Base-by-base conservation (phyloP, 2,888 invertebrate species). In the Callyntrura guangdongensis region DNA sequence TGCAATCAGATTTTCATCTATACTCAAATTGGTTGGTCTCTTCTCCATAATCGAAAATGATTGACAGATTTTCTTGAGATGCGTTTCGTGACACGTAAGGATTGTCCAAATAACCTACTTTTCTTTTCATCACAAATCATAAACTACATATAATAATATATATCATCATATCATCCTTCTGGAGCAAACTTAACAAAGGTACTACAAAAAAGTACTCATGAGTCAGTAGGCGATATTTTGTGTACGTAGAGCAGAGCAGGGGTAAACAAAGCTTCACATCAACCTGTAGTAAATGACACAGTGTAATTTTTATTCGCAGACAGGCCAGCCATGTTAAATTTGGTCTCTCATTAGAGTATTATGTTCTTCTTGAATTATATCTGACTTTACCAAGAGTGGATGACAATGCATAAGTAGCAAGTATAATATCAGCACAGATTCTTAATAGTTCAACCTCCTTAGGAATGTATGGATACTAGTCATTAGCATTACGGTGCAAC, bases 401-500 rank as follows among this genome's bases (percentile, higher is more conserved):
- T 61, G 82, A 82, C n/a, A n/a, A n/a, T 61, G 20, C 9, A 17
- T 3, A 56, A 84, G 67, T 25, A 67, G 36, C 27, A 49, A 61
- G 45, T 72, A 59, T 64, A 17, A 59, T 49, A 9, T 11, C 25
- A 72, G 56, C 61, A 36, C 64, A 59, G 81, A 88, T 69, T 59
- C 82, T 67, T 89, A 89, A 84, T 77, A 89, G 79, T 59, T 89
- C 85, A 89, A 89, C 89, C 89, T 84, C 89, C 79, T 89, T 89
- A 84, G 84, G 89, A 89, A 85, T 89, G 79, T 84, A 84, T 89
- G 84, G 89, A 89, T 61, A 84, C 67, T 85, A 89, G 89, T 79
- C 85, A 85, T 89, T 89, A 89, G 77, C 84, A 79, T 85, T 53
- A 89, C 49, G 85, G 89, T 89, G 89, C 89, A 89, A 89, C 89